These are phyloP conservation scores for Gasteruption jaculator DNA, from an alignment of 2,888 invertebrate species.

Conservation along the genomic window DNA sequence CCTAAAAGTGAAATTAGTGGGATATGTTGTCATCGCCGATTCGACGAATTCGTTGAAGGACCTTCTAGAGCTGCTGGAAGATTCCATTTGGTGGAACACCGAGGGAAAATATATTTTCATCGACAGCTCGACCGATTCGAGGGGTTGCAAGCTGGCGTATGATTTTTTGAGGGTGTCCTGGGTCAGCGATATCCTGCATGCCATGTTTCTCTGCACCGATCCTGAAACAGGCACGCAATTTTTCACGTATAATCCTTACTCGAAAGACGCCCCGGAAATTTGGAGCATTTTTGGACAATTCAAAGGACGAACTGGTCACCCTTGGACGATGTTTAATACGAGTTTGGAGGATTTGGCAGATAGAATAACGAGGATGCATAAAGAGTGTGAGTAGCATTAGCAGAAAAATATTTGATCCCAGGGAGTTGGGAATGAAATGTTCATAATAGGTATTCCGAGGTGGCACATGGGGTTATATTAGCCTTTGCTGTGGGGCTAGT, in stretches of 20 bases:
- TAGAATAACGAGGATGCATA: no score
- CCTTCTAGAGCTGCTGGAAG: constrained; percentile 19
- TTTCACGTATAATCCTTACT: constrained; percentile 30
- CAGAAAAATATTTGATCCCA: no score
- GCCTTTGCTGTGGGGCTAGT: no score
- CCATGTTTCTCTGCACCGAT: constrained; percentile 27
- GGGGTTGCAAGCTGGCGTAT: constrained; percentile 23
- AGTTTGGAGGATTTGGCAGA: no score
- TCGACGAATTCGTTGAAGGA: no score
- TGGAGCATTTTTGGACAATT: constrained; percentile 21
- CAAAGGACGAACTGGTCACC: constrained; percentile 22
- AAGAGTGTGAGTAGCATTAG: no score
- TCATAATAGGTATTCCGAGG: no score
- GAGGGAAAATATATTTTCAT: constrained; percentile 23
- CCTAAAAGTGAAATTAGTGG: no score
- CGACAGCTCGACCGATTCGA: constrained; percentile 17
- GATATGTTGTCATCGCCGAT: constrained; percentile 19
- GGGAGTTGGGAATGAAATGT: no score
- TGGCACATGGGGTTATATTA: no score
- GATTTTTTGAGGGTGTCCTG: constrained; percentile 24
- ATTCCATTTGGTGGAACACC: constrained; percentile 27
- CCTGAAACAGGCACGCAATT: constrained; percentile 18
- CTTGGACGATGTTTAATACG: constrained; percentile 27
- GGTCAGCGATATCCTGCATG: constrained; percentile 22
- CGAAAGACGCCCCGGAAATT: constrained; percentile 10